Evolutionary conservation across 2,888 invertebrate genomes (phyloP), one percentile per base, ranked within the genome.

Genomic region (Megastigmus dorsalis): DNA sequence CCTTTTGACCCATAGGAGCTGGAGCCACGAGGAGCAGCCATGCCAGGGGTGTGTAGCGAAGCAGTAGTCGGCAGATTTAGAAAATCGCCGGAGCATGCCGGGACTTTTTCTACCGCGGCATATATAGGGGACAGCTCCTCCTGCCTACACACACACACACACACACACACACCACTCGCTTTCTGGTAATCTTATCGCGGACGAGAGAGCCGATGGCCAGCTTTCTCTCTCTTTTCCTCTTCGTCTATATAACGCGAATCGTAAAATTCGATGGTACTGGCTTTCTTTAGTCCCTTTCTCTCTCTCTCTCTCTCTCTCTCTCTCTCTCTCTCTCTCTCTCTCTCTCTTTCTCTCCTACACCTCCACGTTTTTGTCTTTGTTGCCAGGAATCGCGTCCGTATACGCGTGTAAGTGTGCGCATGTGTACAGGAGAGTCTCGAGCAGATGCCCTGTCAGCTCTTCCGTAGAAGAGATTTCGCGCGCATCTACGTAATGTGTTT

Each of bases 201-300:
- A 1, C 20, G 23, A n/a, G 20, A 38, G 36, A 18, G 20, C 36
- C 20, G 33, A 23, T 74, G 65, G 65, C 70, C 54, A 74, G 70
- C 7, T 10, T 18, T 23, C 13, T n/a, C n/a, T n/a, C n/a, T n/a
- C n/a, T n/a, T n/a, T n/a, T n/a, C n/a, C n/a, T n/a, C n/a, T n/a
- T n/a, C n/a, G n/a, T n/a, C n/a, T n/a, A 20, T 38, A n/a, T 36
- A 38, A 50, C 18, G 20, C 36, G 33, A 48, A 23, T 74, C 69
- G 65, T 74, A 60, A 74, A 74, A 74, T 70, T 60, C 69, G 60
- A 70, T 70, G 67, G 63, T 23, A 23, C 30, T 3, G 50, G 45
- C 59, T 72, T 50, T 50, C 57, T 45, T 10, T 20, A 10, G 20
- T 30, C n/a, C 5, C 7, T 10, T 18, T 23, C 13, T 23, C 26